A percentile compares a stretch with the other conserved stretches of the same genome.
Evolutionary conservation across 2,888 invertebrate species (phyloP).

Genomic region (Pecten maximus): DNA sequence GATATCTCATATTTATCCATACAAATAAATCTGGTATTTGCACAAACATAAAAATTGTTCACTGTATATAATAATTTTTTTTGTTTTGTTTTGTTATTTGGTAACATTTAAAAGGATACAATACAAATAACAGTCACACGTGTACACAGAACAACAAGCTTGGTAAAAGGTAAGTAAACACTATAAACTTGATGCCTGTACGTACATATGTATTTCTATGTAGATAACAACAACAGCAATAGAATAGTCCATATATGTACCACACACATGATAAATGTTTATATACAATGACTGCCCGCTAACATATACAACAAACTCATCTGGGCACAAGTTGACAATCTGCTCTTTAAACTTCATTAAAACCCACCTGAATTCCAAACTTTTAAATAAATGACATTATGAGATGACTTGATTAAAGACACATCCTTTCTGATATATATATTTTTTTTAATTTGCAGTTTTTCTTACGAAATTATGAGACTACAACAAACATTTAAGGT

Average conservation of each 20-base stretch:
- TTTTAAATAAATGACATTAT: background rate
- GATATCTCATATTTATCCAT: slow-evolving; percentile 33
- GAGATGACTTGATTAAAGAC: background rate
- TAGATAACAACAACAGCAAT: slow-evolving; percentile 33
- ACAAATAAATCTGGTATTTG: slow-evolving; percentile 31
- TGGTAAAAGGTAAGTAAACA: slow-evolving; percentile 22
- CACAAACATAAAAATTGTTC: slow-evolving; percentile 35
- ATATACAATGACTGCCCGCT: slow-evolving; percentile 31
- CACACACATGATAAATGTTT: slow-evolving; percentile 27
- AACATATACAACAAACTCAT: slow-evolving; percentile 27
- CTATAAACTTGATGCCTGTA: slow-evolving; percentile 30
- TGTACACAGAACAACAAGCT: slow-evolving; percentile 26
- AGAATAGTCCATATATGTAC: slow-evolving; percentile 35
- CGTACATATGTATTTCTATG: slow-evolving; percentile 31
- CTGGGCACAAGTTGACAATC: slow-evolving; percentile 33
- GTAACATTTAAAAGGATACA: slow-evolving; percentile 33
- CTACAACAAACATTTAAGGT: background rate
- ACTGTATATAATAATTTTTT: background rate
- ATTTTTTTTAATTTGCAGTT: background rate
- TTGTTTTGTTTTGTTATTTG: slow-evolving; percentile 14
- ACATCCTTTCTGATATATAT: background rate
- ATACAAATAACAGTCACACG: slow-evolving; percentile 20
- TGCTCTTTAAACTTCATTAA: background rate
- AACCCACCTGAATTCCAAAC: background rate
- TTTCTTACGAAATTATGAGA: background rate